Base-by-base conservation (phyloP, 1,140 invertebrate genomes). In the Listronotus bonariensis region DNA sequence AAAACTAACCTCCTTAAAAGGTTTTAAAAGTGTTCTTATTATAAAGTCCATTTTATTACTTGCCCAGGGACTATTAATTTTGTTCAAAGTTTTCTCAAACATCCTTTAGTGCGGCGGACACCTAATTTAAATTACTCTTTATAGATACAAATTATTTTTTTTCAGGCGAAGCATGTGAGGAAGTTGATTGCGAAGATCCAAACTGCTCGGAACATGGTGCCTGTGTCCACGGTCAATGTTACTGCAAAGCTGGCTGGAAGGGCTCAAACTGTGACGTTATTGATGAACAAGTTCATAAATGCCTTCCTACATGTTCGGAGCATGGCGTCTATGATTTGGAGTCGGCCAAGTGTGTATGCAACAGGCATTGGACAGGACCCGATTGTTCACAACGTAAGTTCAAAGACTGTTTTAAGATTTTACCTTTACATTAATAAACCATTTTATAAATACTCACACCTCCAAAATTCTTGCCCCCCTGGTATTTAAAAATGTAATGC, bases 181-280 rank as follows among this genome's bases (percentile, higher is more conserved):
- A 74, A 61, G 38, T 56, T 3, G 73, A 74, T 46, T 74, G 73
- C 79, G 15, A 82, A 71, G 92, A 96, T 78, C 90, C 92, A 4
- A 88, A 88, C 36, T 99, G 97, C 81, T 90, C 91, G 14, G 88
- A 88, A 31, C 95, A 97, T 75, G 97, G 97, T 0, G 88, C 89
- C 51, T 99, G 97, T 82, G 88, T 95, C 34, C 88, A 92, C 63
- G 96, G 96, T 1, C 90, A 91, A 61, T 99, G 97, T 79, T 90
- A 95, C 70, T 99, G 96, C 81, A 90, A 94, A 74, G 92, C 91
- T 3, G 96, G 97, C 0, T 98, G 96, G 95, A 92, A 94, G 74
- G 96, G 96, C 9, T 88, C 90, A 60, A 88, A 92, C 61, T 98
- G 96, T 76, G 86, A 88, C 65, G 86, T 91, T 70, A 87, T 93